phyloP scores from a whole-genome alignment of 2,888 invertebrate species.

The Mythimna impura region DNA sequence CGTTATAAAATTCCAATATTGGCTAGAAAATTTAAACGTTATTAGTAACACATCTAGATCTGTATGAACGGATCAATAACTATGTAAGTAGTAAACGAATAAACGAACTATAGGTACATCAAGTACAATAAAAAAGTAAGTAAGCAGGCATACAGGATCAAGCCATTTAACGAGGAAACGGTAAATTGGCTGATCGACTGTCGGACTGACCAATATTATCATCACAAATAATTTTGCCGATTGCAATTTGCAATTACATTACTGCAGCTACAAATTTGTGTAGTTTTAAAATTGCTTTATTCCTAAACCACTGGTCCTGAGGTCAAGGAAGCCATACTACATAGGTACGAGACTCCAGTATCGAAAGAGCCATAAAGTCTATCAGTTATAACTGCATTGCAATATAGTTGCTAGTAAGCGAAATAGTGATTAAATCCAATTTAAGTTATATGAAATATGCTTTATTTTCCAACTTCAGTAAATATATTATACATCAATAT shows the following conservation, averaged over 20 bases:
- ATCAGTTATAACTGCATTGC: neutral
- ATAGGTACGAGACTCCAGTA: neutral
- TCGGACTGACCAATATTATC: slow-evolving; percentile 33
- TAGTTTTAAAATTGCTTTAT: slow-evolving; percentile 23
- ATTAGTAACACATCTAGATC: neutral
- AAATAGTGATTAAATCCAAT: neutral
- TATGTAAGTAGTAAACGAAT: neutral
- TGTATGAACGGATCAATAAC: neutral
- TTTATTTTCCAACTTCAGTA: neutral
- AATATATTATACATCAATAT: neutral
- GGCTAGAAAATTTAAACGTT: neutral
- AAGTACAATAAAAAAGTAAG: slow-evolving; percentile 14
- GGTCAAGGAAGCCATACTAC: slow-evolving; percentile 32
- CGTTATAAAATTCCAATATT: neutral
- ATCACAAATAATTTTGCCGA: slow-evolving; percentile 41
- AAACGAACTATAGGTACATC: neutral
- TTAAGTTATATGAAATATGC: neutral
- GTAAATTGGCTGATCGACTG: slow-evolving; percentile 25
- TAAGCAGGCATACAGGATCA: slow-evolving; percentile 37
- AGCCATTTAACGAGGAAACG: slow-evolving; percentile 39
- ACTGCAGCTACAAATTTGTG: slow-evolving; percentile 28
- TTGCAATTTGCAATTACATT: slow-evolving; percentile 46
- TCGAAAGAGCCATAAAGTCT: neutral
- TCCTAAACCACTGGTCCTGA: slow-evolving; percentile 21
- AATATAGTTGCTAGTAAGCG: neutral